Percentiles rank a stretch among this genome's conserved stretches.
These are phyloP conservation scores for Athrips mouffetella DNA, from an alignment of 2,888 invertebrate genomes.

Conservation along the genomic window DNA sequence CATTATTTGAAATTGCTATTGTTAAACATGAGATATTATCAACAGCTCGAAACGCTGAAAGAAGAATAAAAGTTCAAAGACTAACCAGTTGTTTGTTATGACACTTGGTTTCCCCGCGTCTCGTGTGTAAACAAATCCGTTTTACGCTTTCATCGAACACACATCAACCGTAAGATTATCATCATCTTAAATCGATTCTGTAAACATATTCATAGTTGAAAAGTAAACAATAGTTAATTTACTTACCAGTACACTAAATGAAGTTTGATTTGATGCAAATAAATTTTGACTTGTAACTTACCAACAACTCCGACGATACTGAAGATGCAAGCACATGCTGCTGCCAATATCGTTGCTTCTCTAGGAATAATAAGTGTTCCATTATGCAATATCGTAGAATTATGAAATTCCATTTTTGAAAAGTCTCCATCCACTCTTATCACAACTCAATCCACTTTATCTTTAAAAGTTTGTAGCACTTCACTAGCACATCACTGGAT, in stretches of 20 bases:
- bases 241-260: too few relatives aligned
- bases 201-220: constrained; percentile 38
- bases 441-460: constrained; percentile 28
- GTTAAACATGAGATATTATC: too few relatives aligned
- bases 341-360: constrained; percentile 86
- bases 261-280: too few relatives aligned
- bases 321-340: constrained; percentile 87
- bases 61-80: constrained; percentile 28
- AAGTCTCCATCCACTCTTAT: constrained; percentile 34
- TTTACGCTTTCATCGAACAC: constrained; percentile 45
- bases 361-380: constrained; percentile 79
- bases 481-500: constrained; percentile 40
- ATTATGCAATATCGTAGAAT: constrained; percentile 40
- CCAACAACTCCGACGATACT: constrained; percentile 88
- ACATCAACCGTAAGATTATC: constrained; percentile 30
- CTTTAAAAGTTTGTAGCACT: constrained; percentile 30
- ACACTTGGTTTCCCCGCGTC: constrained; percentile 40
- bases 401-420: constrained; percentile 44
- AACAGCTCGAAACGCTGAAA: neutral
- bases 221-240: constrained; percentile 34
- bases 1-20: too few relatives aligned
- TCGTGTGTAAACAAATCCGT: constrained; percentile 41
- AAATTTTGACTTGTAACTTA: constrained; percentile 74
- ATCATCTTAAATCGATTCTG: constrained; percentile 34
- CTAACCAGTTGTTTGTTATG: constrained; percentile 41